Evolutionary conservation across 2,113 vertebrate species (phyloP).

Genomic region (Muntiacus muntjak): DNA sequence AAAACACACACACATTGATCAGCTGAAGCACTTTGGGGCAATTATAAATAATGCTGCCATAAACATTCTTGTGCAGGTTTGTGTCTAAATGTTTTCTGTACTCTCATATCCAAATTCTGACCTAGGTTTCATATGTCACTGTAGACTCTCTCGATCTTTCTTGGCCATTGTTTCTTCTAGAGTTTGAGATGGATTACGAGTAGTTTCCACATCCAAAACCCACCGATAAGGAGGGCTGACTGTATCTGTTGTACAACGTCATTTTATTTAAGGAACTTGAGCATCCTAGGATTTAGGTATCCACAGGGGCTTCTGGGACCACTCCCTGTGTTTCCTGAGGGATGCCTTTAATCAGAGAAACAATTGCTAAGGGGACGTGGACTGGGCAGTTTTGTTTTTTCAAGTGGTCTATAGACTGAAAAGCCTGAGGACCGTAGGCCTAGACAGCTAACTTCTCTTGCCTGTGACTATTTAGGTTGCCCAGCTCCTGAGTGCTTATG

Average conservation of each 20-base stretch:
- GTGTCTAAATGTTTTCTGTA: background rate
- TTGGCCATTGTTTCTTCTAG: background rate
- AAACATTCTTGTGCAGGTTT: background rate
- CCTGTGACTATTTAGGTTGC: background rate
- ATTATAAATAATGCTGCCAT: background rate
- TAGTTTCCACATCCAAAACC: background rate
- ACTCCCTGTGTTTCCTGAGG: background rate
- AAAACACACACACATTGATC: background rate
- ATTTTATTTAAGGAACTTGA: background rate
- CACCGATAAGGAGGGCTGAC: background rate
- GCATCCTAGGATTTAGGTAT: background rate
- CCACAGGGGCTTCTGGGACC: background rate
- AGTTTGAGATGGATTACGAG: background rate
- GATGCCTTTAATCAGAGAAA: background rate
- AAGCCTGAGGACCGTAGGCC: background rate
- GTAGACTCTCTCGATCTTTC: background rate
- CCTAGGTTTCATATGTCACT: background rate
- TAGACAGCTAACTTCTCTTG: background rate
- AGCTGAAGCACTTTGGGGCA: background rate
- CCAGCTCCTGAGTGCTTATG: background rate
- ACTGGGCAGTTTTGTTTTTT: background rate
- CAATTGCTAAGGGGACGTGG: background rate
- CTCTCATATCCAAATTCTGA: background rate
- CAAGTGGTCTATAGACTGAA: background rate
- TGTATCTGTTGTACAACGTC: background rate